These are phyloP conservation scores for Argyresthia albistria DNA, from an alignment of 2,888 invertebrate species.

Conservation along the genomic window DNA sequence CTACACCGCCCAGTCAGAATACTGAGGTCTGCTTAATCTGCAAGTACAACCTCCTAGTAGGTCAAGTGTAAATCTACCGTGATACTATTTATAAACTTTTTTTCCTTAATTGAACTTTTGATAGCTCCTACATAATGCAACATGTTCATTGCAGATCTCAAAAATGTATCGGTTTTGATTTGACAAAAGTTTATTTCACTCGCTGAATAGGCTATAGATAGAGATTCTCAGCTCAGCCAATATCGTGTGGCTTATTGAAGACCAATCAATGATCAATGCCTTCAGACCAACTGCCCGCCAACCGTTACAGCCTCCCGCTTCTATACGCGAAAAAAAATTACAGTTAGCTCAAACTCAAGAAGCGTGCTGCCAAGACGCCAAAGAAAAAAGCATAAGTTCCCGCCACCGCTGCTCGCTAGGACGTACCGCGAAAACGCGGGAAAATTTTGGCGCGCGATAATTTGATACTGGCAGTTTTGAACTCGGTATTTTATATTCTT, in stretches of 20 bases:
- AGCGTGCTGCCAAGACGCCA: conserved; percentile 24
- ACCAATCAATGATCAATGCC: conserved; percentile 22
- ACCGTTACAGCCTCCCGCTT: conserved; percentile 48
- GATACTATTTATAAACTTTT: too few relatives aligned
- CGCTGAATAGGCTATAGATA: too few relatives aligned
- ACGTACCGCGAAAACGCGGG: conserved; percentile 42
- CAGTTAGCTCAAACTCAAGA: conserved; percentile 51
- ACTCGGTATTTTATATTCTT: background rate
- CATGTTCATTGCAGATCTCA: too few relatives aligned
- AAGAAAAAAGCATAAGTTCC: conserved; percentile 61
- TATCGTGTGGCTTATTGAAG: conserved; percentile 22
- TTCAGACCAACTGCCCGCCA: conserved; percentile 32
- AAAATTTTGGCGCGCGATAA: conserved; percentile 12
- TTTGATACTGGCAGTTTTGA: background rate
- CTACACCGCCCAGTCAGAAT: too few relatives aligned
- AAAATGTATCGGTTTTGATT: too few relatives aligned
- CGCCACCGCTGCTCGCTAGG: conserved; percentile 49
- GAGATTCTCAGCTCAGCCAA: too few relatives aligned
- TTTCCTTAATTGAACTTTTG: too few relatives aligned
- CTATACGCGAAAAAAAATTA: conserved; percentile 66
- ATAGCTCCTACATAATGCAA: too few relatives aligned
- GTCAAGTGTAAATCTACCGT: too few relatives aligned
- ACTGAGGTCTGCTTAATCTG: too few relatives aligned
- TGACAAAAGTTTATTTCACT: too few relatives aligned
- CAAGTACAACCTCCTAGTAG: too few relatives aligned